These are phyloP conservation scores for Ctenopoma kingsleyae DNA, from an alignment of 2,797 vertebrate species.

Conservation along the genomic window DNA sequence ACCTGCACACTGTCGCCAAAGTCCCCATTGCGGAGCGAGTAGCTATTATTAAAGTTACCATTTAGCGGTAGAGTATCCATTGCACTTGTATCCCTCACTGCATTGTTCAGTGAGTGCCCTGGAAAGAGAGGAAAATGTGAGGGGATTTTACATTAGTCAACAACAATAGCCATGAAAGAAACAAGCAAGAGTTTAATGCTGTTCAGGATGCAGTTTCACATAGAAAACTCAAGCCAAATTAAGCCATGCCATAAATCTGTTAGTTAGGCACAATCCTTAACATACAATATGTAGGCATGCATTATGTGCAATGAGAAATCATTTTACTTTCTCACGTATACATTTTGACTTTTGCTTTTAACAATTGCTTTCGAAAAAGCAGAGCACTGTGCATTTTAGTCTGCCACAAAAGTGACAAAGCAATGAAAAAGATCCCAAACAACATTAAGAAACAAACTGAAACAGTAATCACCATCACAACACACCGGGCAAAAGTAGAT, in stretches of 20 bases:
- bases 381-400: conserved; percentile 58
- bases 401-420: conserved; percentile 86
- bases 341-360: conserved; percentile 58
- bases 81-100: conserved; percentile 98
- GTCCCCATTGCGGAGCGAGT: conserved; percentile 96
- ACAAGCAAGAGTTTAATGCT: conserved; percentile 89
- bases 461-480: conserved; percentile 85
- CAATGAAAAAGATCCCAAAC: conserved; percentile 95
- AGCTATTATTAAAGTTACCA: conserved; percentile 99
- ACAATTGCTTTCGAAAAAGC: conserved; percentile 43
- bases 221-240: conserved; percentile 56
- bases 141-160: conserved; percentile 70
- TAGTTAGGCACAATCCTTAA: conserved; percentile 74
- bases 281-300: conserved; percentile 66
- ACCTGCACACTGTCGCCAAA: conserved; percentile 94
- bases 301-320: conserved; percentile 65
- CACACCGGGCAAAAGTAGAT: conserved; percentile 86
- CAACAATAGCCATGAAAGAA: conserved; percentile 21
- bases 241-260: conserved; percentile 76
- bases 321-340: conserved; percentile 74
- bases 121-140: conserved; percentile 83
- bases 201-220: conserved; percentile 91
- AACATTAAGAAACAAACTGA: conserved; percentile 89
- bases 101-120: conserved; percentile 99
- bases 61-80: conserved; percentile 99